Evolutionary conservation across 2,797 vertebrate genomes (phyloP).

Genomic region (Labeo calbasu): DNA sequence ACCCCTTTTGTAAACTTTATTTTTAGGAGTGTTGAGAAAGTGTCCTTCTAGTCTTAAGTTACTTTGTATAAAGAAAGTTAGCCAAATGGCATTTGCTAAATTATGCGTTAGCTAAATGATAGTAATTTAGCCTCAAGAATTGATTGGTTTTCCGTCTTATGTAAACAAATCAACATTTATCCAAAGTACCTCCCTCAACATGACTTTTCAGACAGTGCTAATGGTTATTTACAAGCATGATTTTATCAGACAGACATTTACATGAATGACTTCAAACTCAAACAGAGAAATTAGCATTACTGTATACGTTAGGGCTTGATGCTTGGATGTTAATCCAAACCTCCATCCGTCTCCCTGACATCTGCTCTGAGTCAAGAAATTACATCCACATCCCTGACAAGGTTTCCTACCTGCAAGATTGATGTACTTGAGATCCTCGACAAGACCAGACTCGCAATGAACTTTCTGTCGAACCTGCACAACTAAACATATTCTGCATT

Average conservation of each 20-base stretch:
- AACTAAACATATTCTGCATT: neutral
- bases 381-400: conserved; percentile 33
- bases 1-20: neutral
- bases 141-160: neutral
- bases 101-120: neutral
- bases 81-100: neutral
- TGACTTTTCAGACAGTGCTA: neutral
- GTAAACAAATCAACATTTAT: neutral
- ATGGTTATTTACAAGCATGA: neutral
- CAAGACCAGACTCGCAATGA: conserved; percentile 45
- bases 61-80: neutral
- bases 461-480: neutral
- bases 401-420: conserved; percentile 38
- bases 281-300: neutral
- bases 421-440: conserved; percentile 28
- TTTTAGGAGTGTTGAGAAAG: neutral
- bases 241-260: neutral
- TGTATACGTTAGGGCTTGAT: neutral
- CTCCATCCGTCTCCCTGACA: conserved; percentile 46
- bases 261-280: neutral
- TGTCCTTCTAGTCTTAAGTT: neutral
- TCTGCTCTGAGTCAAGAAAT: conserved; percentile 45
- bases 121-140: neutral
- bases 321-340: neutral
- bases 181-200: too few species aligned